phyloP scores from a whole-genome alignment of 2,888 invertebrate species.

The Tenthredo notha region DNA sequence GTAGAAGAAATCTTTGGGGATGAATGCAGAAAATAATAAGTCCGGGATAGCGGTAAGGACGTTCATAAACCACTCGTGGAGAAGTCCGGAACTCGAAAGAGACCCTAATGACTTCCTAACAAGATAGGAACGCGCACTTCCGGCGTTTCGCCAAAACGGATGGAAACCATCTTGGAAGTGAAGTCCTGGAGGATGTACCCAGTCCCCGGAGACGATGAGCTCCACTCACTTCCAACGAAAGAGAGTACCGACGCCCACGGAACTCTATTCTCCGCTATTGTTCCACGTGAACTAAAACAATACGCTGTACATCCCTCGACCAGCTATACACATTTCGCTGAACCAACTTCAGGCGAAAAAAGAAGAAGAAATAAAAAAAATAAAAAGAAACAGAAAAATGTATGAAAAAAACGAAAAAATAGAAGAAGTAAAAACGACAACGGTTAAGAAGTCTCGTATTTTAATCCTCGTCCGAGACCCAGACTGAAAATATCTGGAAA shows the following conservation, averaged over 20 bases:
- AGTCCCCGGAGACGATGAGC: slow-evolving; percentile 34
- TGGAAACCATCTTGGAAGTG: slow-evolving; percentile 47
- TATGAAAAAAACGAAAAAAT: background rate
- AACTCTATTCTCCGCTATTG: slow-evolving; percentile 32
- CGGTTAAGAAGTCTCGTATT: slow-evolving; percentile 27
- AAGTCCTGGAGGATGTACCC: slow-evolving; percentile 42
- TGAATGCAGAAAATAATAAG: slow-evolving; percentile 28
- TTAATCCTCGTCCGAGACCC: slow-evolving; percentile 25
- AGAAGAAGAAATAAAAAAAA: background rate
- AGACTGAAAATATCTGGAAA: slow-evolving; percentile 11
- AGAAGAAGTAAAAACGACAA: background rate
- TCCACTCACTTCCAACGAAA: background rate
- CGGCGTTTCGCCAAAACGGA: slow-evolving; percentile 40
- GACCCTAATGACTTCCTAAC: slow-evolving; percentile 46
- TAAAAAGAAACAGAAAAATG: background rate
- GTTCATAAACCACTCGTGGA: slow-evolving; percentile 8
- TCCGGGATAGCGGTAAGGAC: background rate
- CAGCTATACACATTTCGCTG: slow-evolving; percentile 17
- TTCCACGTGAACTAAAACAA: slow-evolving; percentile 42
- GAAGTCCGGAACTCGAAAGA: slow-evolving; percentile 47
- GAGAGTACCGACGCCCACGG: background rate
- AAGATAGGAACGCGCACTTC: slow-evolving; percentile 48
- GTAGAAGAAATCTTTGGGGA: background rate
- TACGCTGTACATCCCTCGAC: slow-evolving; percentile 27
- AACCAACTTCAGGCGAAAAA: background rate